Conservation (phyloP, 2,797 vertebrate species). For the Hippoglossus hippoglossus region DNA sequence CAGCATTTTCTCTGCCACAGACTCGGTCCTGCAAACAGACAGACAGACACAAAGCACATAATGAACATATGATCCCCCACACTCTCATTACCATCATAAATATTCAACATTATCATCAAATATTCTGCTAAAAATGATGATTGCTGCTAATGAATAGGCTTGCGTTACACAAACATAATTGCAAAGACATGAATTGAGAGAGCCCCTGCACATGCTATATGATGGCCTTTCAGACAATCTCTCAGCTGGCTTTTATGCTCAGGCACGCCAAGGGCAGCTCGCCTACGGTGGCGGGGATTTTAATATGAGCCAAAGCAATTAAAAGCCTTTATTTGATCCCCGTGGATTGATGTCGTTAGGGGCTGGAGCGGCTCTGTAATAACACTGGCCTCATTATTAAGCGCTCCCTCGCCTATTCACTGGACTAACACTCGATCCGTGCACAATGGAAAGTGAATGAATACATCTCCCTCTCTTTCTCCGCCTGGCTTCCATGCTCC, state of each 20-base stretch:
- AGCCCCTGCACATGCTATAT: constrained; percentile 46
- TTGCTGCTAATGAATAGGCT: constrained; percentile 68
- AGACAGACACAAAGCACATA: constrained; percentile 51
- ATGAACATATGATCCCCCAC: constrained; percentile 51
- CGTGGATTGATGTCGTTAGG: constrained; percentile 80
- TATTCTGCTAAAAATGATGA: constrained; percentile 61
- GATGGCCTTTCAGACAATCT: constrained; percentile 70
- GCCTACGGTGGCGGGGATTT: constrained; percentile 66
- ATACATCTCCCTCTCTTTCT: constrained; percentile 76
- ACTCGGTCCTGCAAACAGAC: constrained; percentile 90
- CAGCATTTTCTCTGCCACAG: constrained; percentile 98
- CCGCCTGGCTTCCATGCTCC: constrained; percentile 72
- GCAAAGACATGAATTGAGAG: constrained; percentile 58
- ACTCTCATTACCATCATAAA: constrained; percentile 64
- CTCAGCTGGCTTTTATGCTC: constrained; percentile 72
- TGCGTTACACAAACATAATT: constrained; percentile 74
- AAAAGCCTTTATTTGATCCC: constrained; percentile 84
- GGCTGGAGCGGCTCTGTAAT: constrained; percentile 76
- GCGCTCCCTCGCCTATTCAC: constrained; percentile 77
- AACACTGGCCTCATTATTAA: constrained; percentile 82
- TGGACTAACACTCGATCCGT: constrained; percentile 78
- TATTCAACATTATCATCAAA: constrained; percentile 70
- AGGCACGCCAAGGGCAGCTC: constrained; percentile 76
- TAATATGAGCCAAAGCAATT: constrained; percentile 84
- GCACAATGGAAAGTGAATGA: constrained; percentile 83